These are phyloP conservation scores for Aphidius ervi DNA, from an alignment of 1,140 invertebrate genomes.

Conservation along the genomic window DNA sequence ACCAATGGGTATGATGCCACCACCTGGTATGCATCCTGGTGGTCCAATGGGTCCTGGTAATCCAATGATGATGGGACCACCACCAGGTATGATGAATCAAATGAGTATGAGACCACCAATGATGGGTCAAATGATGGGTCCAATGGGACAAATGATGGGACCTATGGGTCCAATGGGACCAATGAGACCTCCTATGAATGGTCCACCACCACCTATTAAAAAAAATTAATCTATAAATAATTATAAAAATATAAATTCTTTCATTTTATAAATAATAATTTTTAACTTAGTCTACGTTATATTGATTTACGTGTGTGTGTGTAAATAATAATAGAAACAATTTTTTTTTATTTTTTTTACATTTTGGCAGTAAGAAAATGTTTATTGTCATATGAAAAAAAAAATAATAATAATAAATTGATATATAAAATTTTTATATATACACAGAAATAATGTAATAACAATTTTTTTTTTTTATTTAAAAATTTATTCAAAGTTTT, in stretches of 20 bases:
- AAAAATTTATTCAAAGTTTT: no score
- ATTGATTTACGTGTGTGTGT: no score
- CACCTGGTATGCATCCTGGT: slow-evolving; percentile 54
- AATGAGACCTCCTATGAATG: slow-evolving; percentile 33
- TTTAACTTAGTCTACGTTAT: no score
- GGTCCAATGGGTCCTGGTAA: slow-evolving; percentile 57
- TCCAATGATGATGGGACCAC: slow-evolving; percentile 71
- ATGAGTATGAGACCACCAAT: slow-evolving; percentile 77
- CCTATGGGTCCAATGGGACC: slow-evolving; percentile 58
- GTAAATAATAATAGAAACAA: no score
- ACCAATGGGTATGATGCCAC: slow-evolving; percentile 66
- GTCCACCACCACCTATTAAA: slow-evolving; percentile 6
- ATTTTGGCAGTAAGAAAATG: no score
- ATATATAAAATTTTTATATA: no score
- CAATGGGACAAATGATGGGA: slow-evolving; percentile 69
- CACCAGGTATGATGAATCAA: slow-evolving; percentile 70
- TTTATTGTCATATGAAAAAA: no score
- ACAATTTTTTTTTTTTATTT: no score
- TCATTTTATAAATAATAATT: neutral
- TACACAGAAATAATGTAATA: no score
- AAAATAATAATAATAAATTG: no score
- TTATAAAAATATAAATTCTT: slow-evolving; percentile 1
- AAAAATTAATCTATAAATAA: neutral
- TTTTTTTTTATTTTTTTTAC: no score
- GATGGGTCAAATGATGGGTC: slow-evolving; percentile 74